A percentile compares a stretch with the other conserved stretches of the same genome.
Evolutionary conservation across 2,888 invertebrate genomes (phyloP).

Genomic region (Alentia gelatinosa): DNA sequence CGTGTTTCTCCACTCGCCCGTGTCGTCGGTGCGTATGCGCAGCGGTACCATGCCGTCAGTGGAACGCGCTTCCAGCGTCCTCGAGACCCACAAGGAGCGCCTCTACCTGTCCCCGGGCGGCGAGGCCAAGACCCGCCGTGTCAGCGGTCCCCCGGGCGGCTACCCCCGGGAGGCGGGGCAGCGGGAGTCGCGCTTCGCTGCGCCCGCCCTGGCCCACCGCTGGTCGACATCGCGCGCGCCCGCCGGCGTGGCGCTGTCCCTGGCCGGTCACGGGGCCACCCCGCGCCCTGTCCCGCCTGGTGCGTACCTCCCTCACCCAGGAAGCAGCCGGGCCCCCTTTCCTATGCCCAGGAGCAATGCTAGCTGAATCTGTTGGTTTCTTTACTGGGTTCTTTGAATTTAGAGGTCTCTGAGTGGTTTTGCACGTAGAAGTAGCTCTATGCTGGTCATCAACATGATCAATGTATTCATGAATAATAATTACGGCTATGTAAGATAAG

Average conservation of each 20-base stretch:
- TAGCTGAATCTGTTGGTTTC: too few species aligned
- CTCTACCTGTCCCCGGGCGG: background rate
- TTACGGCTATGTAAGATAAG: too few species aligned
- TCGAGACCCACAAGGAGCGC: background rate
- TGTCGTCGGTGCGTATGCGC: background rate
- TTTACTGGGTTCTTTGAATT: too few species aligned
- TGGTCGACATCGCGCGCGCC: background rate
- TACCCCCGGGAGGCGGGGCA: background rate
- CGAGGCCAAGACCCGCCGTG: background rate
- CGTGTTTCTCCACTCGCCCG: background rate
- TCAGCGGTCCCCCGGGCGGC: background rate
- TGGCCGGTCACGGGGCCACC: background rate
- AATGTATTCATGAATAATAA: too few species aligned
- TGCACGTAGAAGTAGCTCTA: too few species aligned
- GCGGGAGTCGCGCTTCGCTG: background rate
- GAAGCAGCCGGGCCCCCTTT: background rate
- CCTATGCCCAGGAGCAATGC: too few species aligned
- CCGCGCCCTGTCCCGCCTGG: background rate
- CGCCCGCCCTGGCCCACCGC: background rate
- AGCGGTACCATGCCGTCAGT: slow-evolving; percentile 25
- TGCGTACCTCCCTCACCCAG: background rate
- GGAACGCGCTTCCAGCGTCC: background rate
- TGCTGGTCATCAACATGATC: too few species aligned
- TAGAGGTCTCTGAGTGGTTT: too few species aligned
- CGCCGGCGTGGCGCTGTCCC: background rate